Conservation (phyloP, 2,113 vertebrate species). For the Phrynocephalus versicolor region DNA sequence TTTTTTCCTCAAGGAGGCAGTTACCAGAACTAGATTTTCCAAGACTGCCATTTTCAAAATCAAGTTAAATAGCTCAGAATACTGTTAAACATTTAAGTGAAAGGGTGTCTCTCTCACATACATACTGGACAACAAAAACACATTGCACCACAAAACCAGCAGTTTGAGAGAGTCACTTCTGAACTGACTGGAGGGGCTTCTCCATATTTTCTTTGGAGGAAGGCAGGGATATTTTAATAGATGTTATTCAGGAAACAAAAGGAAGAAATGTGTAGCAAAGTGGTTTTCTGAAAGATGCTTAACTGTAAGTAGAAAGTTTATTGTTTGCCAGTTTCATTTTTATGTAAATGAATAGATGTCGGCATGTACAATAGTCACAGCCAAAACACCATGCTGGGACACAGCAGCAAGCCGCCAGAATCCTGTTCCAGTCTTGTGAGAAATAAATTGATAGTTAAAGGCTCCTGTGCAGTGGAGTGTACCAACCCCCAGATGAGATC, state of each 20-base stretch:
- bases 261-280: neutral
- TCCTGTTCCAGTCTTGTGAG: neutral
- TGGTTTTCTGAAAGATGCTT: too few species aligned
- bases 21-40: neutral
- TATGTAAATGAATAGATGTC: neutral
- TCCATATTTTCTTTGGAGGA: neutral
- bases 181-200: neutral
- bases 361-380: neutral
- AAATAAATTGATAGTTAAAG: neutral
- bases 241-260: neutral
- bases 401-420: neutral
- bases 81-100: slow-evolving; percentile 42
- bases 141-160: too few species aligned
- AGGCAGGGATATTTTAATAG: neutral
- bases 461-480: neutral
- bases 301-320: neutral
- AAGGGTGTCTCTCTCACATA: neutral
- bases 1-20: slow-evolving; percentile 32
- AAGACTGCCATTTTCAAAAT: slow-evolving; percentile 36
- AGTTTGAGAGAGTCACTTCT: neutral
- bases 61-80: slow-evolving; percentile 44
- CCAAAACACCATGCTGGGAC: neutral
- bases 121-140: slow-evolving; percentile 24
- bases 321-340: neutral
- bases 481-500: neutral